phyloP scores from a whole-genome alignment of 2,797 vertebrate genomes.

The Adrianichthys oophorus region DNA sequence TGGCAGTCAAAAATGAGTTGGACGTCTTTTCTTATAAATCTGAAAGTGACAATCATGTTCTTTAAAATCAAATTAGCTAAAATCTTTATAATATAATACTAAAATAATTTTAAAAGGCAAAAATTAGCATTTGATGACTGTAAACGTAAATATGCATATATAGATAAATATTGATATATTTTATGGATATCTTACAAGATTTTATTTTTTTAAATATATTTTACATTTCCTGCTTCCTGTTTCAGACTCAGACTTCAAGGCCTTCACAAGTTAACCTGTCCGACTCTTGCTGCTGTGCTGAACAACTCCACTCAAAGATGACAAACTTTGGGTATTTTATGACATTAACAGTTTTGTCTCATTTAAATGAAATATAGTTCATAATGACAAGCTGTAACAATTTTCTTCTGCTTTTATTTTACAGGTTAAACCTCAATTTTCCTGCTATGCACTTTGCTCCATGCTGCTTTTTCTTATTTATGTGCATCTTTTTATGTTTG shows the following conservation, averaged over 20 bases:
- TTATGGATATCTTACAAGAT: not conserved
- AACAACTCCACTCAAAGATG: constrained; percentile 68
- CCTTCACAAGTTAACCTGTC: constrained; percentile 81
- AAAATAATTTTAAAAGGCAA: no score
- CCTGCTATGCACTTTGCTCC: constrained; percentile 63
- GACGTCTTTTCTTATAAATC: constrained; percentile 34
- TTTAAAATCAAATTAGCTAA: constrained; percentile 1
- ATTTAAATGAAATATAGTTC: constrained; percentile 3
- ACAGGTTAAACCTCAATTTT: constrained; percentile 72
- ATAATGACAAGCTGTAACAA: constrained; percentile 32
- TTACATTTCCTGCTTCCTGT: constrained; percentile 73
- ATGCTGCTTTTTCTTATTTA: constrained; percentile 7
- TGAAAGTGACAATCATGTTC: not conserved
- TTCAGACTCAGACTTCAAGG: constrained; percentile 86
- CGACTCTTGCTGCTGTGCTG: constrained; percentile 65
- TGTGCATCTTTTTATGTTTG: constrained; percentile 31
- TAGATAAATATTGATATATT: no score
- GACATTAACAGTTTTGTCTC: constrained; percentile 7
- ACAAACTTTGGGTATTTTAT: constrained; percentile 44
- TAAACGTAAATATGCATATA: no score
- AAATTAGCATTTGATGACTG: no score
- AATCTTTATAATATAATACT: not conserved
- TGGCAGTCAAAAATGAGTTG: constrained; percentile 47
- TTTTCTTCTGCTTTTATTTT: constrained; percentile 51
- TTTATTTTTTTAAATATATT: constrained; percentile 27